A percentile compares a stretch with the other conserved stretches of the same genome.
These are phyloP conservation scores for Pristionchus entomophagus DNA, from an alignment of 2,888 invertebrate species.

Conservation along the genomic window DNA sequence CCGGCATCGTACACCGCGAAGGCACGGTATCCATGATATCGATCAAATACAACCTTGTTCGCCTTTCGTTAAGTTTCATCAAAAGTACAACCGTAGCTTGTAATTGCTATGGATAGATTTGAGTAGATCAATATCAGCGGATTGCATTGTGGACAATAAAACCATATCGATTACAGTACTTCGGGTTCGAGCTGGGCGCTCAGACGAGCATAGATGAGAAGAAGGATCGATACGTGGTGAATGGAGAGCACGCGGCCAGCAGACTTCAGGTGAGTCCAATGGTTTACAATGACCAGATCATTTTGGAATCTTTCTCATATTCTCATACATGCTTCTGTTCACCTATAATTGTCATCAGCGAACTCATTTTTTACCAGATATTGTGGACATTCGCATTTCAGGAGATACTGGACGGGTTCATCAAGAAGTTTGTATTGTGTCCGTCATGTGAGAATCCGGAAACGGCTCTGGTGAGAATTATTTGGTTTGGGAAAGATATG, in stretches of 20 bases:
- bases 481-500: no score
- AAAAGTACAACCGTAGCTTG: neutral
- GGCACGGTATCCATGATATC: neutral
- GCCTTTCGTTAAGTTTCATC: no score
- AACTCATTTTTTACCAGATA: no score
- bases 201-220: constrained; percentile 99
- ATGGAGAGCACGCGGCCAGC: constrained; percentile 96
- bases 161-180: constrained; percentile 82
- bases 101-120: neutral
- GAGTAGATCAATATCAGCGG: neutral
- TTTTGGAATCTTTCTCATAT: neutral
- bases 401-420: no score
- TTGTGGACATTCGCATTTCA: no score
- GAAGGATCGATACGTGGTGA: constrained; percentile 99
- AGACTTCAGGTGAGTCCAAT: constrained; percentile 83
- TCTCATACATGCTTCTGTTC: no score
- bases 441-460: constrained; percentile 98
- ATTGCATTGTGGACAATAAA: no score
- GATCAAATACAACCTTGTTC: neutral
- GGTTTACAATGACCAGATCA: no score
- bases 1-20: constrained; percentile 82
- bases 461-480: constrained; percentile 85
- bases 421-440: no score
- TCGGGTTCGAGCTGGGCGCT: constrained; percentile 98
- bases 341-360: no score